phyloP scores from a whole-genome alignment of 2,113 vertebrate genomes.

The Centropus unirufus region DNA sequence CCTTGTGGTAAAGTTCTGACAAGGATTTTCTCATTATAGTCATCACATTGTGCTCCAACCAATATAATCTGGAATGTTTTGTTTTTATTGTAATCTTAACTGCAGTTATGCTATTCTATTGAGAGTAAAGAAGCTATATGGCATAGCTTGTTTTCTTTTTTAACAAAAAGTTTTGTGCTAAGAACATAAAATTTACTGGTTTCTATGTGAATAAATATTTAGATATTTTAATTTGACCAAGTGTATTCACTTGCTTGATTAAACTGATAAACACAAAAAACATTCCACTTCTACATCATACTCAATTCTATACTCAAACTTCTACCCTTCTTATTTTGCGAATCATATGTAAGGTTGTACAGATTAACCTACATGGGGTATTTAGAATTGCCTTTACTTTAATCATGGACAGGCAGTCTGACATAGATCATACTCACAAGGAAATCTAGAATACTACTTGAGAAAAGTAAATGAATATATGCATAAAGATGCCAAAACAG shows the following conservation, averaged over 20 bases:
- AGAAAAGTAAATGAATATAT: background rate
- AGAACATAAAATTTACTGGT: slow-evolving; percentile 23
- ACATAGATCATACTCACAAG: background rate
- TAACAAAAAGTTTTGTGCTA: slow-evolving; percentile 53
- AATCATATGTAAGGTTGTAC: background rate
- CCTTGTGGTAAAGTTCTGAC: slow-evolving; percentile 60
- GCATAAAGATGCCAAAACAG: background rate
- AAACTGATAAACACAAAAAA: background rate
- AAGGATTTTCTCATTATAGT: slow-evolving; percentile 62
- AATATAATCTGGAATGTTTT: slow-evolving; percentile 59
- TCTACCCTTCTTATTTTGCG: background rate
- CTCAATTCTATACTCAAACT: slow-evolving; percentile 34
- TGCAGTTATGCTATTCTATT: slow-evolving; percentile 42
- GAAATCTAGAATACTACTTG: background rate
- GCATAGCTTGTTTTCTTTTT: slow-evolving; percentile 60
- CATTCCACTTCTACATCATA: background rate
- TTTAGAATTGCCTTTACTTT: background rate
- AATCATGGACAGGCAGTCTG: background rate
- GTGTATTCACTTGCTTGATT: background rate
- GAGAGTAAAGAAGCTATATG: slow-evolving; percentile 66
- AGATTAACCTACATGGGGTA: background rate
- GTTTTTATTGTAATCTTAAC: slow-evolving; percentile 59
- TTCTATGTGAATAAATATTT: slow-evolving; percentile 52
- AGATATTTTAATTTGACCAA: slow-evolving; percentile 17
- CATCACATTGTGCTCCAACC: slow-evolving; percentile 60